These are phyloP conservation scores for Nematopogon swammerdamellus DNA, from an alignment of 2,888 invertebrate species.

Conservation along the genomic window DNA sequence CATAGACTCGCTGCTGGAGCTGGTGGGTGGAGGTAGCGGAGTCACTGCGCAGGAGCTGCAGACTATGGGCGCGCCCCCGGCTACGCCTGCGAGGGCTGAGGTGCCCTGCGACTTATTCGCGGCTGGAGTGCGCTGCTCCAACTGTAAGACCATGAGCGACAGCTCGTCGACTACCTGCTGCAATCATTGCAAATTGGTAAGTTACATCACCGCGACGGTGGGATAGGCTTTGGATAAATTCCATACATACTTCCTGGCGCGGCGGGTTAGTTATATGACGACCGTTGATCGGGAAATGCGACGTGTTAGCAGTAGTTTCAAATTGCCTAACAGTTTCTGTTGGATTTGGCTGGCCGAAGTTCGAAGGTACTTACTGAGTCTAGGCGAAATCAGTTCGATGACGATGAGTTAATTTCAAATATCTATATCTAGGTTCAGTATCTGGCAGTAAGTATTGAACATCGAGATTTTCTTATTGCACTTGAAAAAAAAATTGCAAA, in stretches of 20 bases:
- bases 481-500: too few relatives aligned
- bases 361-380: too few relatives aligned
- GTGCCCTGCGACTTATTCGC: slow-evolving; percentile 34
- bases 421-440: too few relatives aligned
- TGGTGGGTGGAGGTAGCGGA: slow-evolving; percentile 30
- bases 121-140: slow-evolving; percentile 27
- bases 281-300: too few relatives aligned
- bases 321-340: too few relatives aligned
- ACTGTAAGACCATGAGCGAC: slow-evolving; percentile 37
- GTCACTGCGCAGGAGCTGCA: slow-evolving; percentile 9
- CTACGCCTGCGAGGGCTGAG: slow-evolving; percentile 20
- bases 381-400: too few relatives aligned
- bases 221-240: background rate
- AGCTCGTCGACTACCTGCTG: slow-evolving; percentile 33
- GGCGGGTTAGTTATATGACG: background rate
- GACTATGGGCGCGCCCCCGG: slow-evolving; percentile 8
- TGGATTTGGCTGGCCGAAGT: too few relatives aligned
- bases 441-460: too few relatives aligned
- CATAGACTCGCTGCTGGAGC: slow-evolving; percentile 57
- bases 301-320: too few relatives aligned
- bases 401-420: too few relatives aligned
- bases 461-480: too few relatives aligned
- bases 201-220: slow-evolving; percentile 11
- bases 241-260: background rate
- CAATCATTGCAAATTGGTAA: slow-evolving; percentile 61